Base-by-base conservation (phyloP, 2,888 invertebrate species). In the Drosophila hamatofila region DNA sequence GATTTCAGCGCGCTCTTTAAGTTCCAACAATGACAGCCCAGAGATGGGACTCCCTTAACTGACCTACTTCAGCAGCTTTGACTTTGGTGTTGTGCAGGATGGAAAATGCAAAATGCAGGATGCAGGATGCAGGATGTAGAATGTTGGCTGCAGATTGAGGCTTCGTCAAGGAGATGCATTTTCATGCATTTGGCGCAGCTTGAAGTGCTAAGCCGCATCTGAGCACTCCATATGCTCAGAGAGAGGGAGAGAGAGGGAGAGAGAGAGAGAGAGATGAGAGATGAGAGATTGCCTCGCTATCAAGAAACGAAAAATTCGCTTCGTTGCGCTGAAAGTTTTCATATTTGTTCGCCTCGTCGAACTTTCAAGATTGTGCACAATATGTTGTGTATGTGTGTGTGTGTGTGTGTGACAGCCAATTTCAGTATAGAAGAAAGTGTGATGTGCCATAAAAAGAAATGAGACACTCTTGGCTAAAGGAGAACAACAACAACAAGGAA, bases 341-440 rank as follows among this genome's bases (percentile, higher is more conserved):
- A 89, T 88, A 89, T 87, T 84, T 83, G 70, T 67, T 66, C 81
- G 84, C 78, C 71, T 89, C 85, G 85, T 89, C 88, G 82, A 89
- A 89, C 82, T 71, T 78, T 71, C 41, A 67, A 78, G 75, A 72
- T 75, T 76, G 52, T 62, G 55, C 48, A 59, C 62, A 58, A 39
- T 55, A 30, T 58, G 35, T 16, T 58, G 21, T 55, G n/a, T 48
- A n/a, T 30, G 9, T 49, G 21, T 52, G 33, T 58, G 33, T 63
- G 44, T 73, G 27, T 61, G 42, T 63, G 44, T 67, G 54, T 54
- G 63, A 27, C 72, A 83, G 85, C 83, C 89, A 89, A 83, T 83
- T 83, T 84, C 59, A 73, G 37, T 60, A 72, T 75, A 66, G 81
- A 68, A 59, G 69, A 78, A 63, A 81, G 82, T 69, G 78, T 81